Conservation (phyloP, 2,888 invertebrate genomes). For the Tridacna gigas region DNA sequence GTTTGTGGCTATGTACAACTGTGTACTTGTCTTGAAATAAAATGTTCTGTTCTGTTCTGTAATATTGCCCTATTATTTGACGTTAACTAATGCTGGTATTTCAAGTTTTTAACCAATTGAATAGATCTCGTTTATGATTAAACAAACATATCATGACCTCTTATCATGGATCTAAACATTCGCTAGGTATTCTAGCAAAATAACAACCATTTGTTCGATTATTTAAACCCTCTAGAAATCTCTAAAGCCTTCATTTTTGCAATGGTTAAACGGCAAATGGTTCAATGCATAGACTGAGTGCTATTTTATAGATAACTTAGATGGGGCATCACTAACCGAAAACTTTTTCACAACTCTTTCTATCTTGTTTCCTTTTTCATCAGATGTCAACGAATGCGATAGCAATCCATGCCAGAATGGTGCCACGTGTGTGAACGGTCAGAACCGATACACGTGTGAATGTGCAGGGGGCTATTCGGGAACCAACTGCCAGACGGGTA, state of each 20-base stretch:
- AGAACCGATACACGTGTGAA: background rate
- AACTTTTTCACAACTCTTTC: background rate
- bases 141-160: too few species aligned
- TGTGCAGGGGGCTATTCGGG: conserved; percentile 4
- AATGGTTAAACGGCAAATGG: background rate
- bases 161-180: too few species aligned
- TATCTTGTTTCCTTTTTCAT: background rate
- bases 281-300: background rate
- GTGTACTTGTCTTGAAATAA: too few species aligned
- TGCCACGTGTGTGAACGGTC: background rate
- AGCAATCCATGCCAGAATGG: conserved; percentile 21
- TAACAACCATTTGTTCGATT: too few species aligned
- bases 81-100: too few species aligned
- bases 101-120: too few species aligned
- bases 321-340: background rate
- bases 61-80: too few species aligned
- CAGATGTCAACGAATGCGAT: conserved; percentile 4
- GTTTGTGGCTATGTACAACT: too few species aligned
- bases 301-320: background rate
- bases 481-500: conserved; percentile 6
- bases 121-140: too few species aligned
- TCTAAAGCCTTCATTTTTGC: background rate
- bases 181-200: too few species aligned
- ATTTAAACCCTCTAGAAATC: too few species aligned
- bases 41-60: too few species aligned